phyloP scores from a whole-genome alignment of 2,113 vertebrate species.

The Nanorana parkeri region DNA sequence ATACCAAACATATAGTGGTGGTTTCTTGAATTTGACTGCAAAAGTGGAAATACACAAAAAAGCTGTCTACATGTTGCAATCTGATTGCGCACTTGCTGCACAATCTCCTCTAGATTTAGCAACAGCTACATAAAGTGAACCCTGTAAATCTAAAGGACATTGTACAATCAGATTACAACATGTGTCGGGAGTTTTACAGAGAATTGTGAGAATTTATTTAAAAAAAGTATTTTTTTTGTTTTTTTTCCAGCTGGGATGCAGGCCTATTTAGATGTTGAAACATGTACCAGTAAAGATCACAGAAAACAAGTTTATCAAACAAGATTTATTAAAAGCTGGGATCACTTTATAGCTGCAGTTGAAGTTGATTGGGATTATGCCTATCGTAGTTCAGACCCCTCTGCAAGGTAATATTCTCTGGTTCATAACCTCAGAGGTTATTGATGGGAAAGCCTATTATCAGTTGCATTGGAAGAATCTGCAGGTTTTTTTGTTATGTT shows the following conservation, averaged over 20 bases:
- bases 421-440: no score
- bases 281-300: constrained; percentile 72
- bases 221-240: background rate
- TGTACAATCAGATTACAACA: no score
- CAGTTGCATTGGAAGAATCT: no score
- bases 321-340: constrained; percentile 79
- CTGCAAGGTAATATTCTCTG: constrained; percentile 9
- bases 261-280: constrained; percentile 76
- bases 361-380: constrained; percentile 92
- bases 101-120: background rate
- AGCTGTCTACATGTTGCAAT: no score
- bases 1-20: no score
- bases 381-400: constrained; percentile 61
- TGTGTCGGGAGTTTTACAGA: no score
- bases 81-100: background rate
- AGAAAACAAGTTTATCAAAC: constrained; percentile 72
- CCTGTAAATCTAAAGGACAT: background rate
- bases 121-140: background rate
- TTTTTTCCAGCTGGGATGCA: constrained; percentile 81
- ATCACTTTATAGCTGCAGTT: constrained; percentile 92
- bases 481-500: no score
- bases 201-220: background rate
- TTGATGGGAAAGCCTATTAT: no score
- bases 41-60: no score
- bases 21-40: no score